A percentile compares a stretch with the other conserved stretches of the same genome.
These are phyloP conservation scores for Ranitomeya imitator DNA, from an alignment of 2,113 vertebrate species.

Conservation along the genomic window DNA sequence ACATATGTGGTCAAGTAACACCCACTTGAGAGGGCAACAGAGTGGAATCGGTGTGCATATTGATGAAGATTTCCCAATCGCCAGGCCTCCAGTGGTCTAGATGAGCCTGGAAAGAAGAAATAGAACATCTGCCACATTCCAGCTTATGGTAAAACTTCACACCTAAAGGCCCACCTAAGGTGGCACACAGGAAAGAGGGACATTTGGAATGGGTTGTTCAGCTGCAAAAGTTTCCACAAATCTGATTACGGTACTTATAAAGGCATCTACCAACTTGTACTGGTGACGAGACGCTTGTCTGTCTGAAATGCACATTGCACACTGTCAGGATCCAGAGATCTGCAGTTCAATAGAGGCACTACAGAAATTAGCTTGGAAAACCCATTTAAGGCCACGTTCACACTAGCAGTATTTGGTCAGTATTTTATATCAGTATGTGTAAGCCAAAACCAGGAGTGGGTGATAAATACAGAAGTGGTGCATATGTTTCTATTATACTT, in stretches of 20 bases:
- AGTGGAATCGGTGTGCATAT: too few species aligned
- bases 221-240: conserved; percentile 92
- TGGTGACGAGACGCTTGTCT: conserved; percentile 93
- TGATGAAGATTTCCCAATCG: conserved; percentile 96
- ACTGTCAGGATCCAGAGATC: too few species aligned
- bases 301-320: conserved; percentile 77
- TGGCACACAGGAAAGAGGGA: conserved; percentile 97
- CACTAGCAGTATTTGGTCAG: too few species aligned
- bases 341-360: too few species aligned
- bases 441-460: too few species aligned
- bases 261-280: conserved; percentile 96
- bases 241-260: conserved; percentile 94
- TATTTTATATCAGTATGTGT: too few species aligned
- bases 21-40: too few species aligned
- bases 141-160: conserved; percentile 96
- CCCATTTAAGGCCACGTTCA: too few species aligned
- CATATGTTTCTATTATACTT: too few species aligned
- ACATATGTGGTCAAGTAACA: too few species aligned
- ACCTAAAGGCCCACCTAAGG: conserved; percentile 95
- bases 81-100: conserved; percentile 85
- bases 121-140: conserved; percentile 96
- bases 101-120: conserved; percentile 95
- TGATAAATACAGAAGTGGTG: too few species aligned
- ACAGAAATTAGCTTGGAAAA: too few species aligned
- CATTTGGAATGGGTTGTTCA: conserved; percentile 97